These are phyloP conservation scores for Mesochorus sp. DNA, from an alignment of 2,888 invertebrate genomes.

Conservation along the genomic window DNA sequence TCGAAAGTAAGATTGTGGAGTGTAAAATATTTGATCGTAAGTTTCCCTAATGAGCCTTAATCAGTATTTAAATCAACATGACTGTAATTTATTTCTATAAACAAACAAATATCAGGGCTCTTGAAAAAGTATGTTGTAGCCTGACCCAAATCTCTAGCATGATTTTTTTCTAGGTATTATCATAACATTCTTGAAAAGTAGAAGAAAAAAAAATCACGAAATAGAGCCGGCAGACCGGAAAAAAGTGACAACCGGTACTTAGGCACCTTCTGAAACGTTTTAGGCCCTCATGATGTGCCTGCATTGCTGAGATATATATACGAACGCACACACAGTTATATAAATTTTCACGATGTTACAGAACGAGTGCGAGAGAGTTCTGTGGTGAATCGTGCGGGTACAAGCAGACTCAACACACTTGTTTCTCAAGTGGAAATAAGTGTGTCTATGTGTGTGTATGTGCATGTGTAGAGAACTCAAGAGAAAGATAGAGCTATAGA, in stretches of 20 bases:
- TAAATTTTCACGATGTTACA: slow-evolving; percentile 4
- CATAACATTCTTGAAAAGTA: background rate
- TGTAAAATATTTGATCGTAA: background rate
- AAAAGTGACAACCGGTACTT: slow-evolving; percentile 4
- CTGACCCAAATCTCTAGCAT: too few relatives aligned
- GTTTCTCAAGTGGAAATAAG: background rate
- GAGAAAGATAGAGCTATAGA: background rate
- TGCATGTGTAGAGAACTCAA: background rate
- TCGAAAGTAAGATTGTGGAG: background rate
- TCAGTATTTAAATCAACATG: background rate
- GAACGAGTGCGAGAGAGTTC: background rate
- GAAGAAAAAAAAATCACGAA: background rate
- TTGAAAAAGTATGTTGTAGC: too few relatives aligned
- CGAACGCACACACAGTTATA: background rate
- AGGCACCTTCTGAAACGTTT: slow-evolving; percentile 8
- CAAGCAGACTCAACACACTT: background rate
- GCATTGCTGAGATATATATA: background rate
- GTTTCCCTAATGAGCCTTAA: too few relatives aligned
- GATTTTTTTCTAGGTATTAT: too few relatives aligned
- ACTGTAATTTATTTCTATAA: too few relatives aligned
- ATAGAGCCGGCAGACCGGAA: background rate
- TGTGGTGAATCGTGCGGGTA: slow-evolving; percentile 11
- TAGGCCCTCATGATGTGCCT: background rate
- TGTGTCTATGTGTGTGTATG: background rate
- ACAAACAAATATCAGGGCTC: too few relatives aligned